phyloP scores from a whole-genome alignment of 2,888 invertebrate species.

The Parochlus steinenii region DNA sequence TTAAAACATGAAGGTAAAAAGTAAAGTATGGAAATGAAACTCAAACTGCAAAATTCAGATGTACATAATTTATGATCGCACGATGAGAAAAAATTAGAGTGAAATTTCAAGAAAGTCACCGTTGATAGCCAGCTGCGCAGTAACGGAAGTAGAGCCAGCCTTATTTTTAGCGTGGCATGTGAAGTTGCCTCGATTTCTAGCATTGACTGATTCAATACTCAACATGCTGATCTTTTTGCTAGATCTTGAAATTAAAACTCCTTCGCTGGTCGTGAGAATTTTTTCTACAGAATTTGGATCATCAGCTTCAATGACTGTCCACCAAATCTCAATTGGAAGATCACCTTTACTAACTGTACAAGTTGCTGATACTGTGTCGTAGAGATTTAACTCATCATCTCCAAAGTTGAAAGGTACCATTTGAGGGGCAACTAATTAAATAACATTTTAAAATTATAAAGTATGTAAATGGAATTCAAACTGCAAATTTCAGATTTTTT shows the following conservation, averaged over 20 bases:
- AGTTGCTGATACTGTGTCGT: constrained; percentile 29
- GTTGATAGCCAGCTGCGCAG: constrained; percentile 39
- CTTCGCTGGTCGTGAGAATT: constrained; percentile 30
- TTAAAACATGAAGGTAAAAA: too few species aligned
- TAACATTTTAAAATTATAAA: too few species aligned
- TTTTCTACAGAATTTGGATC: neutral
- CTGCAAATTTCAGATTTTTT: too few species aligned
- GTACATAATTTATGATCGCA: too few species aligned
- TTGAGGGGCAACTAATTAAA: too few species aligned
- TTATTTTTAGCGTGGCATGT: constrained; percentile 41
- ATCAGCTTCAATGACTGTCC: constrained; percentile 42
- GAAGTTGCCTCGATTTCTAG: constrained; percentile 35
- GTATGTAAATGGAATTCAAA: too few species aligned
- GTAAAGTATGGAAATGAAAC: too few species aligned
- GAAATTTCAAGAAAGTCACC: constrained; percentile 29
- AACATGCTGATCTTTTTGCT: constrained; percentile 46
- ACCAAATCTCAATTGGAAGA: constrained; percentile 55
- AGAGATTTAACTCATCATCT: constrained; percentile 44
- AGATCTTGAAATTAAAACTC: constrained; percentile 37
- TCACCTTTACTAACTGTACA: constrained; percentile 66
- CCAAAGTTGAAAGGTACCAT: too few species aligned
- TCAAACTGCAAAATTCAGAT: too few species aligned
- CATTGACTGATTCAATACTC: constrained; percentile 38
- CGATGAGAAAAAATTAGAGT: too few species aligned
- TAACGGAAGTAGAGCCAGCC: constrained; percentile 36